phyloP scores from a whole-genome alignment of 2,797 vertebrate genomes.

The Echiichthys vipera region DNA sequence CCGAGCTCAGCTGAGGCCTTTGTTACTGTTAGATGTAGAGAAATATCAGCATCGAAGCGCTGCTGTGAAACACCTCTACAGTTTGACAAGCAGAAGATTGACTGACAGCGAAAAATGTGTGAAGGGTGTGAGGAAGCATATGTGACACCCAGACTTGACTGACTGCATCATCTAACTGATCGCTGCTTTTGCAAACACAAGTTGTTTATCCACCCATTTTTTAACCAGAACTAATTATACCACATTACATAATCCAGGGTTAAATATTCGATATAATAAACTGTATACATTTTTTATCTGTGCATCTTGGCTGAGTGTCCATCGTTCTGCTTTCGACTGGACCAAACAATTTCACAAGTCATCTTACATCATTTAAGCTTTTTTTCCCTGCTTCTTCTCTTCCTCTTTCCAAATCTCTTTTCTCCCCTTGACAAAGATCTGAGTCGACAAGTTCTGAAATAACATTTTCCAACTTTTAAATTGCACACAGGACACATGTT shows the following conservation, averaged over 20 bases:
- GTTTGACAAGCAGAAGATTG: constrained; percentile 31
- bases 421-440: constrained; percentile 18
- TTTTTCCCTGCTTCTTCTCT: constrained; percentile 21
- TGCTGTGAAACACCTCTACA: constrained; percentile 27
- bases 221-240: not conserved
- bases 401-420: constrained; percentile 38
- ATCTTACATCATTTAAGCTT: constrained; percentile 43
- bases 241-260: not conserved
- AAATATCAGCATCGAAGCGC: constrained; percentile 29
- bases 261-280: not conserved
- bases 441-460: constrained; percentile 53
- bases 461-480: constrained; percentile 51
- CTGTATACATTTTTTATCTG: not conserved
- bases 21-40: constrained; percentile 43
- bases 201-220: not conserved
- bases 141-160: constrained; percentile 14
- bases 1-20: constrained; percentile 50
- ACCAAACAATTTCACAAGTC: constrained; percentile 50
- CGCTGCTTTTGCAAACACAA: constrained; percentile 11
- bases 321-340: constrained; percentile 24
- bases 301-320: constrained; percentile 23
- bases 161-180: constrained; percentile 4
- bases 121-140: constrained; percentile 5
- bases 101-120: constrained; percentile 31
- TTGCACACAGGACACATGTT: constrained; percentile 44